Conservation (phyloP, 2,797 vertebrate genomes). For the Parambassis ranga region DNA sequence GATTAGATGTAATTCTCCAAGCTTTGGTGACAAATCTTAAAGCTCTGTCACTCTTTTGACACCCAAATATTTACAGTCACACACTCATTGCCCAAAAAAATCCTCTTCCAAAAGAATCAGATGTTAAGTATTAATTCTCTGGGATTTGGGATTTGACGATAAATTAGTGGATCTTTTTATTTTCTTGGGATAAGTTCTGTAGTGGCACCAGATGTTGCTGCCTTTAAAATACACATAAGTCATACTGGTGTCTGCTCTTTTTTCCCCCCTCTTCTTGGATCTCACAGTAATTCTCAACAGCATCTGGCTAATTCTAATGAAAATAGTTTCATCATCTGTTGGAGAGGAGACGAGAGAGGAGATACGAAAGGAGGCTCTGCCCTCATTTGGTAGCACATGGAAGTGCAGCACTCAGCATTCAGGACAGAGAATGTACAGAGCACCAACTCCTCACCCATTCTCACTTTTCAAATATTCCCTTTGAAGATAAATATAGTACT, state of each 20-base stretch:
- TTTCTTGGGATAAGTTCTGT: conserved; percentile 30
- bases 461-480: conserved; percentile 5
- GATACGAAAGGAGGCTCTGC: conserved; percentile 61
- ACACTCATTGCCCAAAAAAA: background rate
- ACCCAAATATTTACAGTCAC: background rate
- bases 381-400: conserved; percentile 57
- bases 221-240: conserved; percentile 51
- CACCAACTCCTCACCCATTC: background rate
- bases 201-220: conserved; percentile 58
- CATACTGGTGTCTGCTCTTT: conserved; percentile 21
- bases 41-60: background rate
- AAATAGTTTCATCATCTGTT: conserved; percentile 44
- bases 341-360: background rate
- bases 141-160: conserved; percentile 5
- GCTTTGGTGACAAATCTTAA: background rate
- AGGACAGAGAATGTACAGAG: background rate
- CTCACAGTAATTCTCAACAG: conserved; percentile 33
- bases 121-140: conserved; percentile 20
- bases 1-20: background rate
- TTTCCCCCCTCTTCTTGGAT: conserved; percentile 23
- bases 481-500: conserved; percentile 7
- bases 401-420: conserved; percentile 26
- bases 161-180: conserved; percentile 28
- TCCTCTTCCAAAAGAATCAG: conserved; percentile 14
- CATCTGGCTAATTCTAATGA: conserved; percentile 55